Evolutionary conservation across 1,140 invertebrate species (phyloP).

Genomic region (Zaprionus africanus): DNA sequence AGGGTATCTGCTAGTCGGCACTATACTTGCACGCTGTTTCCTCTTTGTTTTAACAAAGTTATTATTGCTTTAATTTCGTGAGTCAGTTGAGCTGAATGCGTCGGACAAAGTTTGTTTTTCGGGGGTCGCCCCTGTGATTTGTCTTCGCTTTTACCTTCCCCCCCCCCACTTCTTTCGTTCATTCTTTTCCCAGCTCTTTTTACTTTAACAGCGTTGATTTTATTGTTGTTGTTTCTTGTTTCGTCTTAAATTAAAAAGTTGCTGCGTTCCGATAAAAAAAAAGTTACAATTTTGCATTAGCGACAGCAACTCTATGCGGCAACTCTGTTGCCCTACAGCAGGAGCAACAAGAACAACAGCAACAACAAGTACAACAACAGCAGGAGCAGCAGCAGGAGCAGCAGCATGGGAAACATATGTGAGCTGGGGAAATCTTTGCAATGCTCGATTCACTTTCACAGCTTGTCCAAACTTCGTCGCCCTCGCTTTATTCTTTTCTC

Average conservation of each 20-base stretch:
- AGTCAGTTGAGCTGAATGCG: constrained; percentile 64
- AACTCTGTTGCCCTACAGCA: not conserved
- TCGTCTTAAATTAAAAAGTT: constrained; percentile 74
- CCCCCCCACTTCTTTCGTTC: not conserved
- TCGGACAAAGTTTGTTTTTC: constrained; percentile 39
- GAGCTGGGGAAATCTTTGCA: constrained; percentile 32
- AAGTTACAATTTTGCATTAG: constrained; percentile 44
- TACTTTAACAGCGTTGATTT: constrained; percentile 9
- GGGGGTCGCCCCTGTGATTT: constrained; percentile 43
- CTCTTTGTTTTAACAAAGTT: constrained; percentile 66
- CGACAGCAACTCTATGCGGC: constrained; percentile 19
- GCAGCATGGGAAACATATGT: constrained; percentile 27
- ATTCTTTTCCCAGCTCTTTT: constrained; percentile 4
- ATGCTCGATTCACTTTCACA: constrained; percentile 23
- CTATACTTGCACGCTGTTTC: not conserved
- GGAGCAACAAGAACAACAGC: not conserved
- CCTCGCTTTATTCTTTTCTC: constrained; percentile 2
- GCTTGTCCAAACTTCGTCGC: constrained; percentile 16
- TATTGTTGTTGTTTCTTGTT: constrained; percentile 37
- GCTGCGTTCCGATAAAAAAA: constrained; percentile 36
- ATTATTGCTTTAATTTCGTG: constrained; percentile 81
- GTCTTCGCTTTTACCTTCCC: constrained; percentile 26
- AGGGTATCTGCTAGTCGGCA: not conserved
- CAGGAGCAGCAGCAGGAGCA: not conserved
- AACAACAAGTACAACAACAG: too few species aligned